Percentiles rank a stretch among this genome's conserved stretches.
phyloP scores from a whole-genome alignment of 2,797 vertebrate species.

The Schizopygopsis pylzovi region DNA sequence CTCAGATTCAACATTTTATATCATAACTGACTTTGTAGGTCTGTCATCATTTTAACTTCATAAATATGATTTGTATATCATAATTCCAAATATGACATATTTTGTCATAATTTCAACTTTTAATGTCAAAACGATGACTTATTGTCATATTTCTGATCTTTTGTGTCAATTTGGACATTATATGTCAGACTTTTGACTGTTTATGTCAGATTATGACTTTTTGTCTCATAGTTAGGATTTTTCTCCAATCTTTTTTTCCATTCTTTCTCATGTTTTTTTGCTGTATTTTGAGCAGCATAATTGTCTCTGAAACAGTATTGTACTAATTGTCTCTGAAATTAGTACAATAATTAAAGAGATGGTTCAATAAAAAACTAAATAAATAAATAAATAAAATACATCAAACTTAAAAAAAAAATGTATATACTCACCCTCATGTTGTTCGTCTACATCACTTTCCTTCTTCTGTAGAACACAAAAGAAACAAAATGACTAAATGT shows the following conservation, averaged over 20 bases:
- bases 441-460: background rate
- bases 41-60: background rate
- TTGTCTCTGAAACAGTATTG: background rate
- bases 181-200: background rate
- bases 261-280: too few relatives aligned
- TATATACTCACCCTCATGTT: background rate
- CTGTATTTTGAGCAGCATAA: background rate
- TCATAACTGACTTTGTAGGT: too few relatives aligned
- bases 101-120: background rate
- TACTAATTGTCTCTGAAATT: background rate
- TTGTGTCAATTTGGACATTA: background rate
- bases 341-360: background rate
- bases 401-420: background rate
- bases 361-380: background rate
- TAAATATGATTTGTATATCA: background rate
- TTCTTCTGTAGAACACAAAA: background rate
- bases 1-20: background rate
- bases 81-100: too few relatives aligned
- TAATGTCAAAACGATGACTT: background rate
- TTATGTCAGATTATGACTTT: background rate
- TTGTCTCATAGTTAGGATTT: background rate
- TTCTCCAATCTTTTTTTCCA: background rate
- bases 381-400: background rate
- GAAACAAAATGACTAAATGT: background rate
- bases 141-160: background rate